Evolutionary conservation across 2,113 vertebrate genomes (phyloP).

Genomic region (Caranx ignobilis): DNA sequence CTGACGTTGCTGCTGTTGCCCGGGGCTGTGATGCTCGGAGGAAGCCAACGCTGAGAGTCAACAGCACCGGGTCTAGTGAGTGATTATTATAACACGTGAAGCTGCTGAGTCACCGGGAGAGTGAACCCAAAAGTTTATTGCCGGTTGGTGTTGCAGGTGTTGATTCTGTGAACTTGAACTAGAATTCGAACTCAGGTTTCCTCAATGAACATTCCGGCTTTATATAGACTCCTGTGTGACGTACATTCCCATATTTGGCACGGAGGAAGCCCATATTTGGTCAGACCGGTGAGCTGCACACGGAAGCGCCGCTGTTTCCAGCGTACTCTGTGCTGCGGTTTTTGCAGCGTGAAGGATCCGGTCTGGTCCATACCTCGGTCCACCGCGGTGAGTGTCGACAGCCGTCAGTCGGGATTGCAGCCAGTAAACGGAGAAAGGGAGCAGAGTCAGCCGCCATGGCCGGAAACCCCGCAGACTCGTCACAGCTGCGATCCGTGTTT

Average conservation of each 20-base stretch:
- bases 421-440: neutral
- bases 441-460: slow-evolving; percentile 59
- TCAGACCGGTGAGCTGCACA: slow-evolving; percentile 70
- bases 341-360: neutral
- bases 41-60: slow-evolving; percentile 58
- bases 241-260: slow-evolving; percentile 93
- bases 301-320: neutral
- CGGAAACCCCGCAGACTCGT: slow-evolving; percentile 85
- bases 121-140: slow-evolving; percentile 33
- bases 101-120: slow-evolving; percentile 20
- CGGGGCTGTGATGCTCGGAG: slow-evolving; percentile 25
- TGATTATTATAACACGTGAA: neutral
- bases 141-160: slow-evolving; percentile 43
- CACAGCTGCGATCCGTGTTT: slow-evolving; percentile 72
- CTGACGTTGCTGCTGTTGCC: slow-evolving; percentile 39
- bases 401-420: neutral
- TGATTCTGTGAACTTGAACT: slow-evolving; percentile 17
- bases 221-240: slow-evolving; percentile 89
- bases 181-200: slow-evolving; percentile 58
- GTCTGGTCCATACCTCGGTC: neutral
- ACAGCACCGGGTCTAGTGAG: neutral
- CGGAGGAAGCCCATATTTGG: slow-evolving; percentile 96
- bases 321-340: neutral
- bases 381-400: neutral
- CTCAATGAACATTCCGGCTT: slow-evolving; percentile 78